These are phyloP conservation scores for Bubo scandiacus DNA, from an alignment of 2,113 vertebrate genomes.

Conservation along the genomic window DNA sequence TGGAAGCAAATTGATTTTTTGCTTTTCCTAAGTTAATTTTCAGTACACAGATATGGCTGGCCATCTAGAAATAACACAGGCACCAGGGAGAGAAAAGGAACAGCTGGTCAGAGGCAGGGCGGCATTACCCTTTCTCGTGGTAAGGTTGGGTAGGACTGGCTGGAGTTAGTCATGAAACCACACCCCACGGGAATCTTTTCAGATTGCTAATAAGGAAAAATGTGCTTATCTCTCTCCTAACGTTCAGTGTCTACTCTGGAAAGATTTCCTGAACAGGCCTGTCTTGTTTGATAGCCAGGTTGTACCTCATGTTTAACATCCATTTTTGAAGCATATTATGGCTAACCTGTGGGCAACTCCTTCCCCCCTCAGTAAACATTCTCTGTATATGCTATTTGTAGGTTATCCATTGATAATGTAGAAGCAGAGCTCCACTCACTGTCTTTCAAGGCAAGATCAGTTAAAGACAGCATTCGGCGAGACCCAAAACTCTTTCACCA, in stretches of 20 bases:
- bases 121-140: not conserved
- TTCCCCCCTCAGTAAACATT: not conserved
- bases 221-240: not conserved
- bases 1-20: not conserved
- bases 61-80: not conserved
- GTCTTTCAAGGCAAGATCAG: constrained; percentile 80
- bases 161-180: constrained; percentile 2
- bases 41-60: not conserved
- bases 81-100: not conserved
- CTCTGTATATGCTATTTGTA: constrained; percentile 57
- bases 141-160: not conserved
- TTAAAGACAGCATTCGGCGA: constrained; percentile 85
- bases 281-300: constrained; percentile 21
- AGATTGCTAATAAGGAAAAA: not conserved
- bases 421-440: constrained; percentile 88
- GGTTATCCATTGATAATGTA: constrained; percentile 90
- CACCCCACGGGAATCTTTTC: constrained; percentile 6
- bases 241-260: not conserved
- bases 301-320: not conserved
- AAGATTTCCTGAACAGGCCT: not conserved
- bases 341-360: not conserved
- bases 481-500: constrained; percentile 86
- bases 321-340: not conserved
- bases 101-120: not conserved
- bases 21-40: not conserved